Percentiles rank a stretch among this genome's conserved stretches.
phyloP scores from a whole-genome alignment of 1,140 invertebrate species.

The Pseudomyrmex cubaensis region DNA sequence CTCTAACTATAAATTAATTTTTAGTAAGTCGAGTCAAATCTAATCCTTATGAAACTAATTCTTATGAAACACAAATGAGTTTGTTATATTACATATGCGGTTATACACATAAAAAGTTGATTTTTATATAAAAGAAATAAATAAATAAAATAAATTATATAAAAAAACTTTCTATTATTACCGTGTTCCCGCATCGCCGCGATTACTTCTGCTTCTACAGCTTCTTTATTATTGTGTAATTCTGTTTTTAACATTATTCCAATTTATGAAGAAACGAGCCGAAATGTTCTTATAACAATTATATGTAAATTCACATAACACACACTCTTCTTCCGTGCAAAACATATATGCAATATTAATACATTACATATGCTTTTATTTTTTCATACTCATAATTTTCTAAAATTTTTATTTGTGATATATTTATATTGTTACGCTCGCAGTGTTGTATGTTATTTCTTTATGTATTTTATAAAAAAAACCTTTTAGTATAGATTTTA shows the following conservation, averaged over 20 bases:
- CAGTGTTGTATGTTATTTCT: background rate
- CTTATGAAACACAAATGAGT: background rate
- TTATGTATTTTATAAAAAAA: conserved; percentile 8
- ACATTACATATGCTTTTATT: too few species aligned
- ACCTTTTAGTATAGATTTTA: background rate
- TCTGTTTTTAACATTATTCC: background rate
- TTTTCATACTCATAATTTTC: background rate
- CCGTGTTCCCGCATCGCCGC: conserved; percentile 39
- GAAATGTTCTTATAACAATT: background rate
- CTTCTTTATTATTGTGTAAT: background rate
- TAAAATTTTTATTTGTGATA: background rate
- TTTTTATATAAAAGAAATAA: conserved; percentile 2
- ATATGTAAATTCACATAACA: background rate
- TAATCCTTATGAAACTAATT: too few species aligned
- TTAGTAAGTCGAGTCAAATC: too few species aligned
- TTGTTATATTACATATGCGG: background rate
- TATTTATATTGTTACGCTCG: too few species aligned
- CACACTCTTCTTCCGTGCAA: too few species aligned
- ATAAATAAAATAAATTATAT: background rate
- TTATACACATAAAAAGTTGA: background rate
- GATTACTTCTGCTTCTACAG: conserved; percentile 49
- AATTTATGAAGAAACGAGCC: background rate
- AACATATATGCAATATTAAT: too few species aligned
- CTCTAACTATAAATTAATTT: too few species aligned
- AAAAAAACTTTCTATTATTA: conserved; percentile 33